Evolutionary conservation across 2,797 vertebrate species (phyloP), one percentile per base, ranked within the genome.

Genomic region (Somateria mollissima): DNA sequence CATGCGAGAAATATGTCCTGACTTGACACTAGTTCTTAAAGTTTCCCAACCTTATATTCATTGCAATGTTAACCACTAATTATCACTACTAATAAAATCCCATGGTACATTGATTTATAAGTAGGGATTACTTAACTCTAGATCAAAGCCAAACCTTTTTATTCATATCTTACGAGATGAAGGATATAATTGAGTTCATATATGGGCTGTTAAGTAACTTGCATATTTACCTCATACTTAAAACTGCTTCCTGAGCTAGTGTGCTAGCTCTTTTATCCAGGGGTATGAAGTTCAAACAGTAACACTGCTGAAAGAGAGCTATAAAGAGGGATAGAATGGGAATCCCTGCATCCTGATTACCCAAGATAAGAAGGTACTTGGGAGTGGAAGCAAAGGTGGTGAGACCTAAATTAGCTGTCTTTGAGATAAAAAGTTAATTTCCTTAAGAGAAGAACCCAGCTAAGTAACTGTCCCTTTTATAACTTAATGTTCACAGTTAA

Each of bases 311-410:
- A 90, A 96, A 78, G 84, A 69, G 84, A 94, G 95, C 95, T 90
- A 82, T 96, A 93, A 96, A 97, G 80, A 89, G 41, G 86, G 62
- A 73, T 86, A 58, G 85, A 94, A 41, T 86, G 81, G 60, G 93
- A 95, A 95, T 92, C 95, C 95, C 92, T 96, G 79, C 94, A 95
- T 95, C 93, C 97, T 97, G 96, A 98, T 95, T 92, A 94, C 92
- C 92, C 86, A 71, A 87, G 97, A 96, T 97, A 97, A 97, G 96
- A 76, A 90, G 82, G 83, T 78, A 94, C 87, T 96, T 95, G 92
- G 87, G 94, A 87, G 64, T 89, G 95, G 90, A 97, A 95, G 87
- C 65, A 94, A 86, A 90, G 82, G 87, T 76, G 95, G 28, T 90
- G 87, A 94, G 84, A 92, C 91, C 90, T 92, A 92, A 96, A 93